Evolutionary conservation across 2,888 invertebrate species (phyloP), one percentile per base, ranked within the genome.

Genomic region (Orthonychiurus folsomi): DNA sequence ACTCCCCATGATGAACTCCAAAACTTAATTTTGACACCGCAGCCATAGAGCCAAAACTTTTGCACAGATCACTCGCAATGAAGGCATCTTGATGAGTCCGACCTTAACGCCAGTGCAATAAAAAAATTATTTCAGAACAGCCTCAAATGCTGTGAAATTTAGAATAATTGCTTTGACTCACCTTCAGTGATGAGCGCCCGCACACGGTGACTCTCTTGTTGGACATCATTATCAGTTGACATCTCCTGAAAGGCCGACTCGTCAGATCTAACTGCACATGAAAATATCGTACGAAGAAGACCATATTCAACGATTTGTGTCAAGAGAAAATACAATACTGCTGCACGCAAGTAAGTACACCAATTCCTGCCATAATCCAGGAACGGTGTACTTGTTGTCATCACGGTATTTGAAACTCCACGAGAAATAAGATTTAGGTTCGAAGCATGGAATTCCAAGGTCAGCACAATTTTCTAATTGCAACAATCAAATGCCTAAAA

Each of bases 21-120:
- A 90, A 85, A 74, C 81, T 84, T 60, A 89, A 76, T 18, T 84
- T 83, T 53, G 81, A 79, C 0, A 88, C 86, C 0, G 86, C 86
- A 52, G 79, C 70, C 55, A 80, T 74, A 0, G 77, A 66, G 0
- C 78, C 77, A 69, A 66, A 72, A n/a, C 68, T 68, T 56, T 72
- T 72, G 47, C 67, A 65, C 9, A 72, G 48, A 24, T 69, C 60
- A 2, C 66, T 50, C 1, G 70, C 68, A 18, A 72, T 61, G 1
- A 70, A 47, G 3, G 70, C 70, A 63, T 70, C 69, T 5, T 68
- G 67, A 56, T 54, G 59, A 0, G 58, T 47, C 9, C 59, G 55
- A 15, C 66, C 70, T 70, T 25, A 23, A 20, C 1, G 5, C 12
- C 12, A 52, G 20, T 12, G 27, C 2, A 47, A 59, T 48, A 21